Percentiles rank a stretch among this genome's conserved stretches.
Conservation (phyloP, 2,797 vertebrate species). For the Notamacropus eugenii region DNA sequence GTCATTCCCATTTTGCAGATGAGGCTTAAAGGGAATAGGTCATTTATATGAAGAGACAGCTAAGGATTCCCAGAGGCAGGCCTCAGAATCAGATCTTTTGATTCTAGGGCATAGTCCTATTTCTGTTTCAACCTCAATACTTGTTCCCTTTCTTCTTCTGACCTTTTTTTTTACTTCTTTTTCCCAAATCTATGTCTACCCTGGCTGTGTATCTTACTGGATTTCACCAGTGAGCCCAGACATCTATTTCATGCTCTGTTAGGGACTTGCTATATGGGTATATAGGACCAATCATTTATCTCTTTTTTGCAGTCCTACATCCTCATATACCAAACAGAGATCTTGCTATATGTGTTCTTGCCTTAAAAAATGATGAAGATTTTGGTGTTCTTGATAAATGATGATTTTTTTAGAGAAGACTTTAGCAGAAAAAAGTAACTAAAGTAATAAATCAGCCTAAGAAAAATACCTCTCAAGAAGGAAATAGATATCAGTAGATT, state of each 20-base stretch:
- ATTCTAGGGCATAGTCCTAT: slow-evolving; percentile 3
- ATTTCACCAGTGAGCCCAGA: neutral
- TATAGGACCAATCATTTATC: neutral
- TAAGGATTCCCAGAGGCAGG: slow-evolving; percentile 13
- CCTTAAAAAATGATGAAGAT: neutral
- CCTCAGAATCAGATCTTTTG: slow-evolving; percentile 3
- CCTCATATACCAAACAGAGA: neutral
- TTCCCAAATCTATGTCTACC: neutral
- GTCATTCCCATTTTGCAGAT: slow-evolving; percentile 38
- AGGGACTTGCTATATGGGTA: neutral
- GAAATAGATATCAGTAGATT: neutral
- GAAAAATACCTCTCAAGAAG: neutral
- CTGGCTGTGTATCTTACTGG: neutral
- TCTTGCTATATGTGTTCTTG: neutral
- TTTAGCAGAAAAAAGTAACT: neutral
- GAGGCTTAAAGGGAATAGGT: slow-evolving; percentile 9
- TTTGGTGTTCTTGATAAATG: neutral
- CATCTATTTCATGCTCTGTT: neutral
- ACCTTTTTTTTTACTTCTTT: neutral
- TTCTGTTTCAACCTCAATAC: neutral
- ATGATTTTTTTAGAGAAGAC: neutral
- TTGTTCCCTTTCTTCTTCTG: neutral
- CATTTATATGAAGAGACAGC: neutral
- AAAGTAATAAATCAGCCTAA: neutral
- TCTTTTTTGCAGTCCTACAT: neutral